Evolutionary conservation across 2,888 invertebrate genomes (phyloP), one percentile per base, ranked within the genome.

Genomic region (Ochlodes sylvanus): DNA sequence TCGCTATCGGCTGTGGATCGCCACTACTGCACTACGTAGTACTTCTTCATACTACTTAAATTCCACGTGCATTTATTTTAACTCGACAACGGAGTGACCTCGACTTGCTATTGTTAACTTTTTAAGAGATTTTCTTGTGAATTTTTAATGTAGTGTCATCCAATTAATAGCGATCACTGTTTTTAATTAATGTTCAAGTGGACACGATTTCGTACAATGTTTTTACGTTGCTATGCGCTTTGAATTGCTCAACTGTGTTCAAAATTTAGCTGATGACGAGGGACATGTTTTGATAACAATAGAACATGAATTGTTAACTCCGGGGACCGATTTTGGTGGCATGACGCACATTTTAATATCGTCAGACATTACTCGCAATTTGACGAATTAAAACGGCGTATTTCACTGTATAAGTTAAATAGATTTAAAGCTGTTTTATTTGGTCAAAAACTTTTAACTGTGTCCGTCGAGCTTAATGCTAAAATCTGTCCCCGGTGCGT

Each of bases 1-100:
- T n/a, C n/a, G n/a, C n/a, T n/a, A n/a, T n/a, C n/a, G n/a, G n/a
- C n/a, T n/a, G n/a, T n/a, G n/a, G n/a, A n/a, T n/a, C n/a, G n/a
- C n/a, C 19, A 1, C 27, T 12, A 82, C 80, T 84, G 83, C 84
- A 82, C 82, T 84, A 81, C 79, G 73, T 81, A 71, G 17, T n/a
- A 56, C 67, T 67, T 67, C 67, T 67, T 67, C 67, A 62, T 75
- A 75, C 78, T 74, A 70, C 73, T 61, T 76, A 41, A 69, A 77
- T 77, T 75, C 73, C 75, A 68, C 71, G 68, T 69, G 76, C 74
- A 74, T 75, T 77, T 74, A 72, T 69, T 70, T 70, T 63, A 58
- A 56, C 63, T 70, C 60, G 38, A 68, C 56, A 69, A 56, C 63
- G 41, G 54, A 50, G 58, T 50, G 61, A 69, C 62, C 68, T 68